Evolutionary conservation across 2,113 vertebrate species (phyloP), one percentile per base, ranked within the genome.

Genomic region (Plotosus lineatus): DNA sequence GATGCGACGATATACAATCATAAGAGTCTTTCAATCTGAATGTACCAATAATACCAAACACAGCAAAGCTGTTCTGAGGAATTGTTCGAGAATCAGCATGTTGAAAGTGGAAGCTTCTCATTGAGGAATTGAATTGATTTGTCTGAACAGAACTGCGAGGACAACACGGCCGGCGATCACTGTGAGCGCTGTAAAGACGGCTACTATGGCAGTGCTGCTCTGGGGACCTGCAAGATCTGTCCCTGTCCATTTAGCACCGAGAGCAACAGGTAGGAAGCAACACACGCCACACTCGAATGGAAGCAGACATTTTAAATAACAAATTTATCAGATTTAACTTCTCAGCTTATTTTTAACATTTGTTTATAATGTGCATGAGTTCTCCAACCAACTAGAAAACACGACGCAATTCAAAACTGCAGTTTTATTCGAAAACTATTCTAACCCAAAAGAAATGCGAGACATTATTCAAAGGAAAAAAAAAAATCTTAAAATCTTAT

Each of bases 181-280:
- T 98, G 98, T 83, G 95, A 98, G 48, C 92, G 19, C 75, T 99
- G 98, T 88, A 93, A 93, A 86, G 95, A 96, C 0, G 96, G 98
- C 78, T 94, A 95, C 89, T 96, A 95, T 72, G 93, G 94, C 65
- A 91, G 92, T 19, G 91, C 95, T 0, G 85, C 88, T 80, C 91
- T 85, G 4, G 92, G 92, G 51, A 90, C 89, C 77, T 99, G 97
- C 77, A 90, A 28, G 0, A 53, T 88, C 74, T 99, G 98, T 79
- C 95, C 94, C 0, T 99, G 98, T 82, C 96, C 98, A 21, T 89
- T 84, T 42, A 79, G 74, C 6, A 6, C 40, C 6, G 0, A 90
- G 81, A 9, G 92, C 81, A 96, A 94, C 94, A 98, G 93, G 97
- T 99, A 55, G 77, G 88, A 60, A 15, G 21, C 6, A 7, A 11